Percentiles rank a stretch among this genome's conserved stretches.
phyloP scores from a whole-genome alignment of 2,888 invertebrate genomes.

The Hipparchia sbordonii region DNA sequence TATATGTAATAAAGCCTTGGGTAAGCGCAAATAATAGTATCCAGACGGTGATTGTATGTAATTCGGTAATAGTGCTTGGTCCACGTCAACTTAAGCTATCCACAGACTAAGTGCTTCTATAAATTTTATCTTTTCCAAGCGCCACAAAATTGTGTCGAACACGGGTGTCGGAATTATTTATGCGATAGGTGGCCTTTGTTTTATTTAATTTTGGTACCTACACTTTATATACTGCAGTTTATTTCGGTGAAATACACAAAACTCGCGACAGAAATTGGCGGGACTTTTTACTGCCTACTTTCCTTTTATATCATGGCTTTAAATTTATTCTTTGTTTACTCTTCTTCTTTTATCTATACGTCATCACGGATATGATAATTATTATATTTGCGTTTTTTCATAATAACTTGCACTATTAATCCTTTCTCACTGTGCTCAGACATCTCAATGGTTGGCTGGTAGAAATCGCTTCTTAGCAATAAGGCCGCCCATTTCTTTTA shows the following conservation, averaged over 20 bases:
- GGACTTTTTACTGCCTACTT: too few species aligned
- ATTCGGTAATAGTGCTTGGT: not conserved
- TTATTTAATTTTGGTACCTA: not conserved
- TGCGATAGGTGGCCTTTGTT: not conserved
- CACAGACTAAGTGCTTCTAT: conserved; percentile 14
- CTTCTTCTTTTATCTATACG: too few species aligned
- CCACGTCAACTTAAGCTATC: not conserved
- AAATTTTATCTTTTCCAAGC: conserved; percentile 5
- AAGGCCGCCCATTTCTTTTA: too few species aligned
- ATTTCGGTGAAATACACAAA: not conserved
- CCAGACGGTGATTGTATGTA: not conserved
- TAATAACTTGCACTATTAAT: too few species aligned
- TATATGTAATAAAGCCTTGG: too few species aligned
- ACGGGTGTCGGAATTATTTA: conserved; percentile 5
- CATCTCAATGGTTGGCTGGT: too few species aligned
- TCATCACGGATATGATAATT: too few species aligned
- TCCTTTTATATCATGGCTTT: too few species aligned
- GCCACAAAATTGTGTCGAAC: not conserved
- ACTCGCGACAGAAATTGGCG: not conserved
- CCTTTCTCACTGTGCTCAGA: too few species aligned
- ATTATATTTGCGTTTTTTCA: too few species aligned
- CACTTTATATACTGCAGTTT: not conserved
- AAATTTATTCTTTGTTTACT: too few species aligned
- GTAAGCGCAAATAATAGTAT: not conserved
- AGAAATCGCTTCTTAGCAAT: too few species aligned